A percentile compares a stretch with the other conserved stretches of the same genome.
Conservation (phyloP, 2,888 invertebrate species). For the Lysandra bellargus region DNA sequence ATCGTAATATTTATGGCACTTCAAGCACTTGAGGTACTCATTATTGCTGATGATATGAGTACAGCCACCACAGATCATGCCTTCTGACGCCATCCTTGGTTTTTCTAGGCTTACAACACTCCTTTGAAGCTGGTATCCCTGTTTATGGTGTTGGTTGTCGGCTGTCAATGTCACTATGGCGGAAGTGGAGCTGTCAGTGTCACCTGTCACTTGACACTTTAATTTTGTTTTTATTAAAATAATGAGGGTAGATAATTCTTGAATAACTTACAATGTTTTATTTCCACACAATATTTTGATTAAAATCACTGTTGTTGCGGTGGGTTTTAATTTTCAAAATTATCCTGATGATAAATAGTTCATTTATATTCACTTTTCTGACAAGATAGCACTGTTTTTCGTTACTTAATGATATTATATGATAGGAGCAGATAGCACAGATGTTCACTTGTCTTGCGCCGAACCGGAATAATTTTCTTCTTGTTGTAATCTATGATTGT, state of each 20-base stretch:
- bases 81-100: neutral
- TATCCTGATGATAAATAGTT: neutral
- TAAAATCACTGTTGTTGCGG: neutral
- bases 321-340: neutral
- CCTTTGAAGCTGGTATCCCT: neutral
- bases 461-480: neutral
- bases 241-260: neutral
- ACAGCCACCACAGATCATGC: neutral
- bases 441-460: neutral
- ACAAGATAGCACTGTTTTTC: neutral
- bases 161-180: neutral
- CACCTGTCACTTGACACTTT: constrained; percentile 1
- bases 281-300: no score
- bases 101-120: neutral
- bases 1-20: neutral
- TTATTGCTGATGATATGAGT: neutral
- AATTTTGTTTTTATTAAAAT: neutral
- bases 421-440: neutral
- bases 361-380: neutral
- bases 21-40: constrained; percentile 6
- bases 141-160: no score
- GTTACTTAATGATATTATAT: neutral
- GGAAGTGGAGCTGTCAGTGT: neutral
- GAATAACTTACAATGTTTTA: no score
- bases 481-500: no score